phyloP scores from a whole-genome alignment of 2,113 vertebrate genomes.

The Tupaia tana region DNA sequence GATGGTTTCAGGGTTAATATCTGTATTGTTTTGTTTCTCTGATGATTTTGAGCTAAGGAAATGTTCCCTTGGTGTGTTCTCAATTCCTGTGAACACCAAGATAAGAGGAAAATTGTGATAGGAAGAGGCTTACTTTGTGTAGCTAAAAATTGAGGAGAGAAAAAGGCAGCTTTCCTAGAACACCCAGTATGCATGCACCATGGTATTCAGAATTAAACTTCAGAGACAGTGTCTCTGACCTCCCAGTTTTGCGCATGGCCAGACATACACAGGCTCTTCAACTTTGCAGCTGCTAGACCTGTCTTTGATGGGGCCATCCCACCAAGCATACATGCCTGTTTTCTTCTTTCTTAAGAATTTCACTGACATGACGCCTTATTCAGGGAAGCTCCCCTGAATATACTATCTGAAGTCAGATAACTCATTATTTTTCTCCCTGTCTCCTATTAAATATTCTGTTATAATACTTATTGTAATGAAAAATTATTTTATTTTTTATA shows the following conservation, averaged over 20 bases:
- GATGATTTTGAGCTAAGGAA: not conserved
- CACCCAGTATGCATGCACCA: no score
- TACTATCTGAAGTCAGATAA: not conserved
- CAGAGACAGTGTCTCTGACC: accelerated
- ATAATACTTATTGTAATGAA: not conserved
- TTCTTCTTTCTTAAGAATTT: not conserved
- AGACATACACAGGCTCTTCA: not conserved
- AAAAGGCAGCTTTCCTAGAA: accelerated
- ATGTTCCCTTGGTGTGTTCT: not conserved
- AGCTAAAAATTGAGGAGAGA: not conserved
- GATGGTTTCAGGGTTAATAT: not conserved
- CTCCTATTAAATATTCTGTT: not conserved
- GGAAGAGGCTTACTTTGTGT: not conserved
- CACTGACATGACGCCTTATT: not conserved
- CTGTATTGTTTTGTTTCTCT: not conserved
- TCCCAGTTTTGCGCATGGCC: no score
- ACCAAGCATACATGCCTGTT: not conserved
- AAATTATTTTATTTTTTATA: not conserved
- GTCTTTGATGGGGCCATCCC: not conserved
- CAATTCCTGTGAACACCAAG: not conserved
- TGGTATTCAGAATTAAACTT: not conserved
- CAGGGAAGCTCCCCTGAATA: not conserved
- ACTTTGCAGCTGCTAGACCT: not conserved
- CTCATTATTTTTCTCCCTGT: not conserved
- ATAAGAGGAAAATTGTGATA: not conserved